Conservation (phyloP, 2,113 vertebrate genomes). For the Corythaeola cristata region DNA sequence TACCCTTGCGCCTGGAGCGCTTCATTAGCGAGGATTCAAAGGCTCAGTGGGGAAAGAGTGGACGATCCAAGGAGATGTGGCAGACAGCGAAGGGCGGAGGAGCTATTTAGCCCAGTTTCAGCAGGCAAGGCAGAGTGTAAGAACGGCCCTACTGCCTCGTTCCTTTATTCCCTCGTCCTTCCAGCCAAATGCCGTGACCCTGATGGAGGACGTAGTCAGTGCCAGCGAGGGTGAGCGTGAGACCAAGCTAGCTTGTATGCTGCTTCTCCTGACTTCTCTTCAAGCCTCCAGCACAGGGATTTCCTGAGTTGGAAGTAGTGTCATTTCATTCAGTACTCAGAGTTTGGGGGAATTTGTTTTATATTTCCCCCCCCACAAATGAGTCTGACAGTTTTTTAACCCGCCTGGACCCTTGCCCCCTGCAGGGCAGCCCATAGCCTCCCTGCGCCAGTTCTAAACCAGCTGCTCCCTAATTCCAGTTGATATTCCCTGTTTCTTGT, state of each 20-base stretch:
- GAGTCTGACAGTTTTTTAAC: background rate
- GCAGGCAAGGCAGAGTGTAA: background rate
- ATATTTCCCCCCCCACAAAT: background rate
- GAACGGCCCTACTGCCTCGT: background rate
- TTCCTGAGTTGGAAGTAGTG: background rate
- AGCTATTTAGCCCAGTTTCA: background rate
- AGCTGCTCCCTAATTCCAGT: background rate
- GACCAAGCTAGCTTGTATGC: background rate
- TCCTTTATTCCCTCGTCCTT: background rate
- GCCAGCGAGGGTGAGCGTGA: background rate
- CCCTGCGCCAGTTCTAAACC: background rate
- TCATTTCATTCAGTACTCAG: background rate
- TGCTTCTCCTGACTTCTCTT: background rate
- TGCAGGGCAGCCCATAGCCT: accelerated
- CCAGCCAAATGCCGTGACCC: background rate
- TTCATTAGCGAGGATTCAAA: background rate
- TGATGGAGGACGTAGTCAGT: background rate
- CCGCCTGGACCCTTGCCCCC: background rate
- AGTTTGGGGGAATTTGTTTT: accelerated
- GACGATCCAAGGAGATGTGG: background rate
- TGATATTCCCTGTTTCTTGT: background rate
- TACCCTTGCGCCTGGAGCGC: accelerated
- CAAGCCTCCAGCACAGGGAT: background rate
- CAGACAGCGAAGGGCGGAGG: background rate
- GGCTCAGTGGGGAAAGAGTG: background rate